Conservation (phyloP, 2,113 vertebrate genomes). For the Atractosteus spatula region DNA sequence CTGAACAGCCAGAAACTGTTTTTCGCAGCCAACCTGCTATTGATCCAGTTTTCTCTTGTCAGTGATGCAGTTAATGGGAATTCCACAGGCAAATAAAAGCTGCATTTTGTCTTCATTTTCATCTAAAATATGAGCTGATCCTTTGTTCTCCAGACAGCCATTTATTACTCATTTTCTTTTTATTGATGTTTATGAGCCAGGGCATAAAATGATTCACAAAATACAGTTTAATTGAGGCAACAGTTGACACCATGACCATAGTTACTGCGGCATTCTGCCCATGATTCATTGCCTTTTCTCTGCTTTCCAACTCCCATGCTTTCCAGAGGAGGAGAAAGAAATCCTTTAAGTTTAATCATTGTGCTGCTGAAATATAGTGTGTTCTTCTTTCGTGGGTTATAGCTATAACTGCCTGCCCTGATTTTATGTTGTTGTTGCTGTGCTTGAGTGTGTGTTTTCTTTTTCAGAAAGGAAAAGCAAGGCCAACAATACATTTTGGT, state of each 20-base stretch:
- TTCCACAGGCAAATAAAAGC: conserved; percentile 82
- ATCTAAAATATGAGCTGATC: conserved; percentile 82
- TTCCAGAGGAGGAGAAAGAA: conserved; percentile 38
- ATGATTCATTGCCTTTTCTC: conserved; percentile 72
- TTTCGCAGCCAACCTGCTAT: conserved; percentile 78
- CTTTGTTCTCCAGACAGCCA: conserved; percentile 80
- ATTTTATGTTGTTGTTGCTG: neutral
- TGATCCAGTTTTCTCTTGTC: conserved; percentile 81
- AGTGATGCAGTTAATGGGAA: conserved; percentile 81
- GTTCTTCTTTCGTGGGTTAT: neutral
- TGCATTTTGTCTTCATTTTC: conserved; percentile 79
- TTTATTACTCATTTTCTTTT: conserved; percentile 82
- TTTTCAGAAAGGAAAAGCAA: neutral
- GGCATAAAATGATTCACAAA: conserved; percentile 81
- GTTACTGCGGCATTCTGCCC: conserved; percentile 63
- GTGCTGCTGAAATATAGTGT: conserved; percentile 58
- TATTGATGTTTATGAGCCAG: conserved; percentile 84
- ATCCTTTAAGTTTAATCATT: conserved; percentile 61
- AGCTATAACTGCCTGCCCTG: neutral
- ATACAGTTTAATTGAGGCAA: conserved; percentile 78
- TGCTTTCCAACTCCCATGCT: conserved; percentile 54
- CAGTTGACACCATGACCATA: conserved; percentile 75
- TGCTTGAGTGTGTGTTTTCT: neutral
- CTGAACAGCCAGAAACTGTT: conserved; percentile 85
- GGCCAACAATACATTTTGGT: neutral